These are phyloP conservation scores for Zygaena filipendulae DNA, from an alignment of 2,888 invertebrate genomes.

Conservation along the genomic window DNA sequence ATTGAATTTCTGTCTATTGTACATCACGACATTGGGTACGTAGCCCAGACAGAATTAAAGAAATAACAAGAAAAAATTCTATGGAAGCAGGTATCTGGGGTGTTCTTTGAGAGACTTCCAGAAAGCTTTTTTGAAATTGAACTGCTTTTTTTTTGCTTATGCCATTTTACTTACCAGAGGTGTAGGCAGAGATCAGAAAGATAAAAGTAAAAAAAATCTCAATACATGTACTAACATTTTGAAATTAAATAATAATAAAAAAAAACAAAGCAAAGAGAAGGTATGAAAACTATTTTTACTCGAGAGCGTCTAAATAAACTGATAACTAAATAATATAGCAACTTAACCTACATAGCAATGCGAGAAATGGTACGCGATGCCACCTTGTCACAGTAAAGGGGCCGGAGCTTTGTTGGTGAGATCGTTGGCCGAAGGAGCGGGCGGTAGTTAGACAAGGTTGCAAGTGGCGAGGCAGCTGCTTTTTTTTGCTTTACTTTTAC, in stretches of 20 bases:
- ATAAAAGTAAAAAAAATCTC: too few relatives aligned
- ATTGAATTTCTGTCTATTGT: slow-evolving; percentile 33
- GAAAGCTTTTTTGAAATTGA: too few relatives aligned
- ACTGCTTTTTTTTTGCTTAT: slow-evolving; percentile 5
- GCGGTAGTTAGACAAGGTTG: slow-evolving; percentile 44
- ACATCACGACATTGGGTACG: slow-evolving; percentile 6
- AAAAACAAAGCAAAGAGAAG: too few relatives aligned
- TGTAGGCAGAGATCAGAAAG: too few relatives aligned
- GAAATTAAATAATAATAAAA: too few relatives aligned
- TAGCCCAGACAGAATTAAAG: too few relatives aligned
- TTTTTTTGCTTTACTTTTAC: slow-evolving; percentile 54
- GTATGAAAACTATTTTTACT: too few relatives aligned
- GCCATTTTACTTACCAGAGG: too few relatives aligned
- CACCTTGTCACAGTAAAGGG: slow-evolving; percentile 39
- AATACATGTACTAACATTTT: too few relatives aligned
- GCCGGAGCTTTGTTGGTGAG: slow-evolving; percentile 23
- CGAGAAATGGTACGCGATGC: slow-evolving; percentile 27
- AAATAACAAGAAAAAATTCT: background rate
- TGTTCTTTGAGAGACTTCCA: slow-evolving; percentile 3
- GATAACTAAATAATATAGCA: slow-evolving; percentile 58
- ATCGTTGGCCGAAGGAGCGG: slow-evolving; percentile 24
- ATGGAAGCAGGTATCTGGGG: too few relatives aligned
- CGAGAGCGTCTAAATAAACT: too few relatives aligned
- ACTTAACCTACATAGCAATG: slow-evolving; percentile 34
- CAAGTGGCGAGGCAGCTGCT: slow-evolving; percentile 37